Evolutionary conservation across 2,113 vertebrate species (phyloP).

Genomic region (Perca schrenkii): DNA sequence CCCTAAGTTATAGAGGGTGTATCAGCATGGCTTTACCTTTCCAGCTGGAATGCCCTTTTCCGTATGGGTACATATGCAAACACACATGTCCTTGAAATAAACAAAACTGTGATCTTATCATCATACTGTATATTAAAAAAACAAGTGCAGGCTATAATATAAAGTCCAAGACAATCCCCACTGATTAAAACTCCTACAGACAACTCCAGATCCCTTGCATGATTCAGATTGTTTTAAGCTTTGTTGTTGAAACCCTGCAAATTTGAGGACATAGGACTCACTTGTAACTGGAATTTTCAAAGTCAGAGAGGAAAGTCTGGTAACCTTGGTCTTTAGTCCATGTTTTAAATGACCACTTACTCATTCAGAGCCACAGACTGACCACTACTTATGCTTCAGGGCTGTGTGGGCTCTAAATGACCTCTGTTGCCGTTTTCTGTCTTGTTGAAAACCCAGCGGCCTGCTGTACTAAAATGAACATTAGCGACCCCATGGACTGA

Average conservation of each 20-base stretch:
- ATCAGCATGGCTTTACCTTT: slow-evolving; percentile 5
- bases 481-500: slow-evolving; percentile 33
- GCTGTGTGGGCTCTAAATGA: slow-evolving; percentile 64
- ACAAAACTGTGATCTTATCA: no score
- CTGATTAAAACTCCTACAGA: neutral
- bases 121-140: neutral
- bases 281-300: neutral
- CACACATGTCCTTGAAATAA: neutral
- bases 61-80: neutral
- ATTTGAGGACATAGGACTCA: neutral
- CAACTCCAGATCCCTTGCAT: neutral
- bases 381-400: slow-evolving; percentile 55
- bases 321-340: slow-evolving; percentile 40
- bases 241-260: neutral
- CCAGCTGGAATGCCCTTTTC: slow-evolving; percentile 10
- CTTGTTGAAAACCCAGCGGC: slow-evolving; percentile 57
- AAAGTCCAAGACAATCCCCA: neutral
- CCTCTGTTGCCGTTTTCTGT: slow-evolving; percentile 73
- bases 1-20: slow-evolving; percentile 20
- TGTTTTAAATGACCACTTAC: slow-evolving; percentile 56
- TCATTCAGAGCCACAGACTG: slow-evolving; percentile 60
- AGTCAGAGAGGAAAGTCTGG: slow-evolving; percentile 28
- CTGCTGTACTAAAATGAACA: slow-evolving; percentile 62
- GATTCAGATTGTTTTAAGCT: no score
- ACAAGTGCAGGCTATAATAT: neutral